Evolutionary conservation across 2,888 invertebrate genomes (phyloP), one percentile per base, ranked within the genome.

Genomic region (Pachymerium ferrugineum): DNA sequence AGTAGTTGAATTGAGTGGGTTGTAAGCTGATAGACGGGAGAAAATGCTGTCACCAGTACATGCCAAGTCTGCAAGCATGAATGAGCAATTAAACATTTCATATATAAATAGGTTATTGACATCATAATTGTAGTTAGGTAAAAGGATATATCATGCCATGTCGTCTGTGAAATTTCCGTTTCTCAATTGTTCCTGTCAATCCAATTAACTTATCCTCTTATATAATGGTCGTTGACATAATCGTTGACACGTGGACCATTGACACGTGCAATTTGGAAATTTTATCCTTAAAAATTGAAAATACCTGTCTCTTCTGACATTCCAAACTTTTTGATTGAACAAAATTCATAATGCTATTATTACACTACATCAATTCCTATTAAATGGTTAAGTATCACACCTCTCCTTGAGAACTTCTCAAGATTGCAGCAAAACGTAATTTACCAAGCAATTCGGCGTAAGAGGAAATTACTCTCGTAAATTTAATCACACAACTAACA

Each of bases 141-240:
- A 47, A 22, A 47, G 47, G 22, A 22, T 16, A 47, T 47, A 22
- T 47, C 19, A 19, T 47, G 47, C 22, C 47, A 47, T 47, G 47
- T 47, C 47, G 19, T 47, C 47, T 47, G 19, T 47, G 19, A 47
- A 47, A 47, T 47, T 47, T 47, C 47, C 47, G 47, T 47, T 47
- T n/a, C 19, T 3, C 47, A 47, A 47, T 47, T 47, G 47, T 47
- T 47, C 47, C 47, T 22, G 19, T 47, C 47, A 47, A 22, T 47
- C 3, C 4, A 5, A 47, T 6, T 47, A 47, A 47, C 22, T 47
- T 47, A 47, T 47, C 47, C 47, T 47, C 6, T 47, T 47, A 47
- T 19, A 47, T 47, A 47, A 47, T 47, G 47, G 47, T 47, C 47
- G 22, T 47, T 47, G 47, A 47, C 47, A 47, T 47, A 47, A 47